Evolutionary conservation across 2,113 vertebrate genomes (phyloP).

Genomic region (Bolborhynchus lineola): DNA sequence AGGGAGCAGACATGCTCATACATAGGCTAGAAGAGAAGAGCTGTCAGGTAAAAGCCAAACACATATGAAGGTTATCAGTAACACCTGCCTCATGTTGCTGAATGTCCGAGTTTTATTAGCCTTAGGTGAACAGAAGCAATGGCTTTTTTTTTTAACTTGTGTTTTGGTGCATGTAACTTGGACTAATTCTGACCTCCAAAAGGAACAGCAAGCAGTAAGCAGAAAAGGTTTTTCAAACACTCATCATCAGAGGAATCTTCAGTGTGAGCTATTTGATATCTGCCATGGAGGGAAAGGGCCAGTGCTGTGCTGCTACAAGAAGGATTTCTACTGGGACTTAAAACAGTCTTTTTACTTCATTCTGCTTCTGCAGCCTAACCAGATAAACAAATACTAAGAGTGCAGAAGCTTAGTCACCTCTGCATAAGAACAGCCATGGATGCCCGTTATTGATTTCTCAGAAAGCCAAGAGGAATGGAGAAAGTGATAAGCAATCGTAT

Average conservation of each 20-base stretch:
- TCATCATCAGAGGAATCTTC: accelerated
- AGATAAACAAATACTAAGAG: background rate
- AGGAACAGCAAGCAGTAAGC: background rate
- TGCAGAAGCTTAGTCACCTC: background rate
- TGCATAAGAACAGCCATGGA: background rate
- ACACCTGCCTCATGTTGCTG: background rate
- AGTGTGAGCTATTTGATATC: background rate
- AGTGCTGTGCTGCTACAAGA: background rate
- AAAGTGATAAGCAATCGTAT: background rate
- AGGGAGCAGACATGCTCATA: background rate
- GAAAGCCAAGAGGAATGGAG: background rate
- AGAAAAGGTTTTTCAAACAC: background rate
- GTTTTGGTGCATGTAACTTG: background rate
- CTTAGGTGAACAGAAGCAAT: background rate
- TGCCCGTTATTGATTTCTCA: background rate
- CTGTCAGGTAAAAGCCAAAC: background rate
- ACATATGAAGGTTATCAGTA: background rate
- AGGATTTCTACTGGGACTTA: background rate
- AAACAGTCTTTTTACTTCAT: background rate
- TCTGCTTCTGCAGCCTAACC: background rate
- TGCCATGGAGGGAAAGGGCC: background rate
- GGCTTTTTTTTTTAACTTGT: background rate
- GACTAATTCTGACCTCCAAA: background rate
- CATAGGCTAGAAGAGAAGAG: background rate
- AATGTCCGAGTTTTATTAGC: background rate